These are phyloP conservation scores for Toxonevra muliebris DNA, from an alignment of 2,888 invertebrate species.

Conservation along the genomic window DNA sequence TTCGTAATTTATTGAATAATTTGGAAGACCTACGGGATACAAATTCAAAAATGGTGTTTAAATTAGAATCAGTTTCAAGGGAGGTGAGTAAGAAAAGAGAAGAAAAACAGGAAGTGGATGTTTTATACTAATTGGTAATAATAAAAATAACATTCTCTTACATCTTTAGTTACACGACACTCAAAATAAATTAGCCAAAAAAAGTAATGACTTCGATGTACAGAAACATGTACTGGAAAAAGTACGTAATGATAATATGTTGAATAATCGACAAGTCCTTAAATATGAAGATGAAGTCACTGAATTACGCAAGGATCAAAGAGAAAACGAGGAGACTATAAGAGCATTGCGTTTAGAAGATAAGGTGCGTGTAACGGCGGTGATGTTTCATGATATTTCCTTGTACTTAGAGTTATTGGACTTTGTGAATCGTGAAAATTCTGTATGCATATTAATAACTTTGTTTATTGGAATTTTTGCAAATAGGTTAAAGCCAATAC, in stretches of 20 bases:
- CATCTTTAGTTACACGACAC: conserved; percentile 44
- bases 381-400: not conserved
- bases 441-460: too few species aligned
- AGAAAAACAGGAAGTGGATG: not conserved
- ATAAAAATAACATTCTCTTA: not conserved
- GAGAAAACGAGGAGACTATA: conserved; percentile 49
- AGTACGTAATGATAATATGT: conserved; percentile 45
- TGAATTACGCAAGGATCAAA: conserved; percentile 44
- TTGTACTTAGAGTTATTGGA: not conserved
- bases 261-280: conserved; percentile 41
- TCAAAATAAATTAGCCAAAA: conserved; percentile 43
- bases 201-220: conserved; percentile 49
- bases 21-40: conserved; percentile 50
- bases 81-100: conserved; percentile 42
- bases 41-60: conserved; percentile 44
- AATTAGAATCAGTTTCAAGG: conserved; percentile 43
- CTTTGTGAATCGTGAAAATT: too few species aligned
- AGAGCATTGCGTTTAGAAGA: conserved; percentile 49
- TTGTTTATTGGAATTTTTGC: too few species aligned
- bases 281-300: conserved; percentile 52
- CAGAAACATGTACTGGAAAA: conserved; percentile 48
- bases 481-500: conserved; percentile 47
- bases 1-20: conserved; percentile 44
- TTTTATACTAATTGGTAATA: too few species aligned
- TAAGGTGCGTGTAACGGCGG: conserved; percentile 39